Base-by-base conservation (phyloP, 1,140 invertebrate species). In the Anagrus nilaparvatae region DNA sequence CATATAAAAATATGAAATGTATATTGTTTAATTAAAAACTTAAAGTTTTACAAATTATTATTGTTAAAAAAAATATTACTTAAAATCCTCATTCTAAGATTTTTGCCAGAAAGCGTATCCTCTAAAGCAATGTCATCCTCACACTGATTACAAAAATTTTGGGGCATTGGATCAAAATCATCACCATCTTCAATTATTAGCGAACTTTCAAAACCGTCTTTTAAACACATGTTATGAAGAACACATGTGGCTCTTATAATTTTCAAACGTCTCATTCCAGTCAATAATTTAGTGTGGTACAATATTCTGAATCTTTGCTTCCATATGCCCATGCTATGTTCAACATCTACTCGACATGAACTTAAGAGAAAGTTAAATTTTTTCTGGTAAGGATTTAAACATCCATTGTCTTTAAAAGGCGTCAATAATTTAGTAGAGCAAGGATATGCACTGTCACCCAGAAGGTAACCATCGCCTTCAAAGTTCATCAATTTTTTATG, bases 391-490 rank as follows among this genome's bases (percentile, higher is more conserved):
- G 12, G 17, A 18, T 41, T 52, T 16, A 54, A 13, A 43, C 48
- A 39, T 10, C 50, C 45, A 50, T 50, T 49, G 25, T 50, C 50
- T 49, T 42, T 51, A 36, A 47, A 56, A 5, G 52, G 50, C 9
- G 41, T 49, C 12, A 56, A 17, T 25, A 54, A 29, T 6, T 29
- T 28, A 24, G 24, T 18, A 5, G 33, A 21, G 8, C 24, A 44
- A 14, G 50, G 47, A 29, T 55, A 55, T 9, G 53, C 53, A 14
- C 10, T 36, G 21, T 55, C 52, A 10, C 54, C 52, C 9, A 54
- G 16, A 7, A 55, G 14, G 23, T 44, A 47, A 16, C 41, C 23
- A 39, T 18, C 44, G 41, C n/a, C 17, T 5, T 13, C 19, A 28
- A 32, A 20, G 31, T 25, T 18, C 21, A 39, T 14, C 25, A 34